A percentile compares a stretch with the other conserved stretches of the same genome.
phyloP scores from a whole-genome alignment of 2,888 invertebrate species.

The Synergus umbraculus region DNA sequence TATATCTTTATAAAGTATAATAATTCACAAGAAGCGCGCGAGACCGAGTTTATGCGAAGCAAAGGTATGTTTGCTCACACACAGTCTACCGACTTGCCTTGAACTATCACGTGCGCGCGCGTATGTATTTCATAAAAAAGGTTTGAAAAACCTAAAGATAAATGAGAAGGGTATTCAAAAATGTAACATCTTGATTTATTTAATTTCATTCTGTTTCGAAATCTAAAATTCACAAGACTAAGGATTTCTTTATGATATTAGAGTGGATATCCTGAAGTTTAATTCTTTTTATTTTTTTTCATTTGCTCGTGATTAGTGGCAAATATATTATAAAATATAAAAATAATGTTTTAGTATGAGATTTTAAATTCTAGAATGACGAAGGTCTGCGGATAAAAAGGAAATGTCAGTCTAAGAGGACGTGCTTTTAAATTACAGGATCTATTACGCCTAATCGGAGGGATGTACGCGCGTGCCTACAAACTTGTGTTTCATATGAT shows the following conservation, averaged over 20 bases:
- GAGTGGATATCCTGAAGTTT: no score
- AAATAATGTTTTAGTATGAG: not conserved
- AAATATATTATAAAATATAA: not conserved
- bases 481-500: conserved; percentile 7
- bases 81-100: conserved; percentile 56
- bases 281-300: not conserved
- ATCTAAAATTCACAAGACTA: not conserved
- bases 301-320: not conserved
- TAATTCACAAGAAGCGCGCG: conserved; percentile 6
- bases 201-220: not conserved
- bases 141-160: conserved; percentile 41
- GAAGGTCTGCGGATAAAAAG: conserved; percentile 3
- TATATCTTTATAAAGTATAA: not conserved
- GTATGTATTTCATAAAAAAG: conserved; percentile 46
- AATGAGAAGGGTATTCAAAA: not conserved
- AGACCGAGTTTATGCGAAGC: conserved; percentile 45
- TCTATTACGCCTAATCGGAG: conserved; percentile 5
- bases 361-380: not conserved
- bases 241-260: no score
- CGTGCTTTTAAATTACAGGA: conserved; percentile 16
- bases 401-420: conserved; percentile 3
- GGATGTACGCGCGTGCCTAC: not conserved
- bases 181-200: not conserved
- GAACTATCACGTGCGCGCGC: conserved; percentile 57
- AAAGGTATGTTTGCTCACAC: conserved; percentile 48